These are phyloP conservation scores for Cheilosia urbana DNA, from an alignment of 2,888 invertebrate genomes.

Conservation along the genomic window DNA sequence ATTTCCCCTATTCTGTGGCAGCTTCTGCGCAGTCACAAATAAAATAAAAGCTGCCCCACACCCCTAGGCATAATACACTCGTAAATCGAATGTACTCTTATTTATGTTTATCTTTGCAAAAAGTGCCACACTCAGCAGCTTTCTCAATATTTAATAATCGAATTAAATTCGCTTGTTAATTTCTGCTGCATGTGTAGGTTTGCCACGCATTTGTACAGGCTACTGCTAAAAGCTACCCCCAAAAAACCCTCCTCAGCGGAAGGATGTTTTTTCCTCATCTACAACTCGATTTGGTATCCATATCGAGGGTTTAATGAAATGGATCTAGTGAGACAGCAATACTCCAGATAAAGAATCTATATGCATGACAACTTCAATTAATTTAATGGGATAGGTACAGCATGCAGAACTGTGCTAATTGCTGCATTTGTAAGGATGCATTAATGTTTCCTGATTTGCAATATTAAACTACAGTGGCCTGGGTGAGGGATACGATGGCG, in stretches of 20 bases:
- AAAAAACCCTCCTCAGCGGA: too few species aligned
- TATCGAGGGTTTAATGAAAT: too few species aligned
- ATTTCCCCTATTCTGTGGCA: constrained; percentile 11
- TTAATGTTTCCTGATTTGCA: constrained; percentile 46
- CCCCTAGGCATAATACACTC: background rate
- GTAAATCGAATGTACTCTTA: constrained; percentile 9
- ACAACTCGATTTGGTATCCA: too few species aligned
- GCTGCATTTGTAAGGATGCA: constrained; percentile 21
- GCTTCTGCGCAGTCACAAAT: constrained; percentile 37
- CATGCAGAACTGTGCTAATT: constrained; percentile 32
- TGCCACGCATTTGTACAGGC: background rate
- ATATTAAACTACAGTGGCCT: constrained; percentile 12
- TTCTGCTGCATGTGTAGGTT: constrained; percentile 15
- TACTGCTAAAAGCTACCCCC: constrained; percentile 42
- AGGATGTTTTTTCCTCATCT: too few species aligned
- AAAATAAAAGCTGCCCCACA: constrained; percentile 11
- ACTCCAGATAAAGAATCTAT: too few species aligned
- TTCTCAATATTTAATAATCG: constrained; percentile 70
- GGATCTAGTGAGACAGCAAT: too few species aligned
- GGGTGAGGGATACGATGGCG: background rate
- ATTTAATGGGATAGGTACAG: constrained; percentile 48
- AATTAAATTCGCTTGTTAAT: constrained; percentile 56
- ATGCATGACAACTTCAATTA: too few species aligned
- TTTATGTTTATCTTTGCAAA: constrained; percentile 59
- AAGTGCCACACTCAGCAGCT: constrained; percentile 65